These are phyloP conservation scores for Lacerta bilineata DNA, from an alignment of 2,797 vertebrate genomes.

Conservation along the genomic window DNA sequence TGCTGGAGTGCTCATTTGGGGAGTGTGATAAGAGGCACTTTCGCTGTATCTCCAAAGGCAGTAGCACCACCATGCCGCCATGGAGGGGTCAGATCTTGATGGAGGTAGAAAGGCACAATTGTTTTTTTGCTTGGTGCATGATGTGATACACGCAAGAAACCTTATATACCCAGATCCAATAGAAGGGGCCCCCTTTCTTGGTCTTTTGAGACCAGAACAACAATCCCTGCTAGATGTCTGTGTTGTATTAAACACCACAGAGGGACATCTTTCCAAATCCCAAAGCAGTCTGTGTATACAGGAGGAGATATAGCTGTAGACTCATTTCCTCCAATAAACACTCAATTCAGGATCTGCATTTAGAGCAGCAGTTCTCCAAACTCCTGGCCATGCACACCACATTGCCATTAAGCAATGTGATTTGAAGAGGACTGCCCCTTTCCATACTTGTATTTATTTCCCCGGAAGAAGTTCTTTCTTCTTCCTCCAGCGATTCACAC, in stretches of 20 bases:
- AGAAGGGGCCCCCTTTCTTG: neutral
- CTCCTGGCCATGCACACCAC: neutral
- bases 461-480: neutral
- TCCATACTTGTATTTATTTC: neutral
- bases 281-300: neutral
- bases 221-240: neutral
- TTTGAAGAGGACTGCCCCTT: neutral
- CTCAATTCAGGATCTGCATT: neutral
- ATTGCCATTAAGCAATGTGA: neutral
- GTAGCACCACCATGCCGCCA: neutral
- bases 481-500: neutral
- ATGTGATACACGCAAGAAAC: neutral
- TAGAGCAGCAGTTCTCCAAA: neutral
- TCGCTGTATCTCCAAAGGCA: neutral
- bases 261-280: neutral
- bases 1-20: neutral
- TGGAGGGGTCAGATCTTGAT: neutral
- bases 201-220: neutral
- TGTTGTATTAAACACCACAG: neutral
- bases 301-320: neutral
- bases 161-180: neutral
- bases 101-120: constrained; percentile 25
- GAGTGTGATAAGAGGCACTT: neutral
- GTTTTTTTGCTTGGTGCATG: neutral
- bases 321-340: neutral